Evolutionary conservation across 2,888 invertebrate genomes (phyloP).

Genomic region (Lagria hirta): DNA sequence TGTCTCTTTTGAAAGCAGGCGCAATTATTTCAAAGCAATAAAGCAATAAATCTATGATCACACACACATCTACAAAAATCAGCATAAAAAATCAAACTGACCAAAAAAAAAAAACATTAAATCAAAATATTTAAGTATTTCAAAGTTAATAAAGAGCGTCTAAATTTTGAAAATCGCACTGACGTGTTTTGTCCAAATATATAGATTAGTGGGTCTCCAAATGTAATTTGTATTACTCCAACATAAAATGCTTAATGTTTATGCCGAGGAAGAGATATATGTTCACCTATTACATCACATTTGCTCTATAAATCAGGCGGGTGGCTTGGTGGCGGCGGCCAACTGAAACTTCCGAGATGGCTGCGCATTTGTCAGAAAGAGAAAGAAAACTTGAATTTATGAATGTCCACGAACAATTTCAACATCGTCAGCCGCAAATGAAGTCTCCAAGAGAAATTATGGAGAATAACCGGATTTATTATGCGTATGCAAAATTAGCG

Average conservation of each 20-base stretch:
- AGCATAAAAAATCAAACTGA: no score
- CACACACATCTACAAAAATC: no score
- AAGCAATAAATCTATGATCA: no score
- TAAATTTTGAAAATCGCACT: no score
- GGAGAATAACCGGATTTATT: conserved; percentile 27
- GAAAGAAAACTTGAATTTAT: conserved; percentile 28
- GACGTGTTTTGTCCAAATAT: no score
- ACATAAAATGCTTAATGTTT: conserved; percentile 40
- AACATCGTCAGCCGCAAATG: conserved; percentile 29
- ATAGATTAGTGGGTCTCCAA: no score
- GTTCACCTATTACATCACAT: conserved; percentile 40
- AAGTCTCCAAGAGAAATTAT: conserved; percentile 32
- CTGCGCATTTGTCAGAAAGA: conserved; percentile 22
- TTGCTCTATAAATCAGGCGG: conserved; percentile 36
- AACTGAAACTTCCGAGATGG: no score
- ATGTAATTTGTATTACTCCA: conserved; percentile 46
- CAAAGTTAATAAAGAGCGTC: no score
- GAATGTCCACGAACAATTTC: conserved; percentile 27
- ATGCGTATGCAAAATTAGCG: conserved; percentile 23
- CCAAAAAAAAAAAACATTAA: no score
- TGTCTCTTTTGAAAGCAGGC: no score
- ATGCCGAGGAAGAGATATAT: conserved; percentile 31
- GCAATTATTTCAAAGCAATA: no score
- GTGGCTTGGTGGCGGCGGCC: conserved; percentile 27
- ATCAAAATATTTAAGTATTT: no score